These are phyloP conservation scores for Tinamus major DNA, from an alignment of 2,797 vertebrate species.

Conservation along the genomic window DNA sequence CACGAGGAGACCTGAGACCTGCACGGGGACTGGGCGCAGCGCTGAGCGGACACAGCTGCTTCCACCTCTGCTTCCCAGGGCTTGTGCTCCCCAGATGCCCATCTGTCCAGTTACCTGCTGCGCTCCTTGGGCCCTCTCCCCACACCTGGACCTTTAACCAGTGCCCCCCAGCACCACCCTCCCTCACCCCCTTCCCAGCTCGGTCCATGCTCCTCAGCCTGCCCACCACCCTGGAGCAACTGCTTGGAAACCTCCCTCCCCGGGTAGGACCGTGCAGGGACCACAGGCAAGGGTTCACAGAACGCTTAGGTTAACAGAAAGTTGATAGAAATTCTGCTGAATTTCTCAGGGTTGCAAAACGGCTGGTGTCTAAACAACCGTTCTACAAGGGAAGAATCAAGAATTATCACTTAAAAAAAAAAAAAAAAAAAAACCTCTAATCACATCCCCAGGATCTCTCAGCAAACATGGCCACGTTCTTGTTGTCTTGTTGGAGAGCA, in stretches of 20 bases:
- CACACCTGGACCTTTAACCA: not conserved
- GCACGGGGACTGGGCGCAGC: not conserved
- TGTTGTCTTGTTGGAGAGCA: rapidly evolving
- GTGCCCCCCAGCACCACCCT: no score
- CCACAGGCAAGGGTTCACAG: not conserved
- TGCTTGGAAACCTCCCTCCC: not conserved
- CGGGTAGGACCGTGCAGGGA: not conserved
- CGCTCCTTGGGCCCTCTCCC: not conserved
- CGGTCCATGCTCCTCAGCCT: not conserved
- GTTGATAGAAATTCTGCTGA: not conserved
- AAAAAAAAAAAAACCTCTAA: no score
- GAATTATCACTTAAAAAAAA: not conserved
- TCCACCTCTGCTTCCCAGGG: not conserved
- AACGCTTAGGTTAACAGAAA: no score
- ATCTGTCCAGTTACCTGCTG: rapidly evolving
- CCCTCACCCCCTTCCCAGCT: not conserved
- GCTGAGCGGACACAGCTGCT: not conserved
- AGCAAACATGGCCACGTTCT: no score
- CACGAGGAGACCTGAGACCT: not conserved
- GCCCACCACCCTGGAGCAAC: not conserved
- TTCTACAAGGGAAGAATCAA: not conserved
- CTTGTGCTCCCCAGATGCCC: not conserved
- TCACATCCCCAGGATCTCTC: not conserved
- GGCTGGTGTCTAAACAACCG: not conserved
- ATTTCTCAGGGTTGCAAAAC: not conserved